Evolutionary conservation across 2,888 invertebrate species (phyloP).

Genomic region (Sabellastarte sp.): DNA sequence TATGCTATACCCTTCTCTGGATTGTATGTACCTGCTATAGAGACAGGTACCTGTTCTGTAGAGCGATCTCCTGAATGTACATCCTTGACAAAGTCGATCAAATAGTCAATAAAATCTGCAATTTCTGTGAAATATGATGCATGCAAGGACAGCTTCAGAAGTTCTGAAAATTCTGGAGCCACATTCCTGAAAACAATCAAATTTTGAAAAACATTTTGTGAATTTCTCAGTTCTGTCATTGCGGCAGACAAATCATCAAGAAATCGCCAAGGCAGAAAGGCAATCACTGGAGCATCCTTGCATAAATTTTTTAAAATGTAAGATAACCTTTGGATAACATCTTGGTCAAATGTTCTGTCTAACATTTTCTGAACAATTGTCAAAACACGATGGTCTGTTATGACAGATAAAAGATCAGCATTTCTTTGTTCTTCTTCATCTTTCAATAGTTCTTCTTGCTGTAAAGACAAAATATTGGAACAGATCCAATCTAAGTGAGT

Average conservation of each 20-base stretch:
- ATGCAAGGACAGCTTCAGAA: neutral
- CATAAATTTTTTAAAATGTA: too few species aligned
- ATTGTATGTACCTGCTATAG: neutral
- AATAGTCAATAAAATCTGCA: neutral
- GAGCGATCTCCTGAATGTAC: neutral
- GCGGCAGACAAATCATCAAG: neutral
- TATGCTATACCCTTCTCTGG: conserved; percentile 5
- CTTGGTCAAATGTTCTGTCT: too few species aligned
- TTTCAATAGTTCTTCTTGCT: too few species aligned
- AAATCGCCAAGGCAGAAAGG: neutral
- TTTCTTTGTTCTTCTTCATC: too few species aligned
- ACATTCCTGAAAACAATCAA: neutral
- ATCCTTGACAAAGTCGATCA: neutral
- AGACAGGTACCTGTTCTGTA: neutral
- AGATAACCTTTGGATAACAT: too few species aligned
- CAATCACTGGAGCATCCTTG: neutral
- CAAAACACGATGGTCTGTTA: too few species aligned
- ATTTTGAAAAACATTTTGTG: neutral
- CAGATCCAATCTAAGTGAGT: too few species aligned
- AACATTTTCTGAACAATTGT: too few species aligned
- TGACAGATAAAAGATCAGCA: too few species aligned
- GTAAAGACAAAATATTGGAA: too few species aligned
- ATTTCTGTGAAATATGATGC: neutral
- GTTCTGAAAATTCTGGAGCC: neutral
- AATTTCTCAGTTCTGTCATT: neutral